phyloP scores from a whole-genome alignment of 2,113 vertebrate species.

The Poecile atricapillus region DNA sequence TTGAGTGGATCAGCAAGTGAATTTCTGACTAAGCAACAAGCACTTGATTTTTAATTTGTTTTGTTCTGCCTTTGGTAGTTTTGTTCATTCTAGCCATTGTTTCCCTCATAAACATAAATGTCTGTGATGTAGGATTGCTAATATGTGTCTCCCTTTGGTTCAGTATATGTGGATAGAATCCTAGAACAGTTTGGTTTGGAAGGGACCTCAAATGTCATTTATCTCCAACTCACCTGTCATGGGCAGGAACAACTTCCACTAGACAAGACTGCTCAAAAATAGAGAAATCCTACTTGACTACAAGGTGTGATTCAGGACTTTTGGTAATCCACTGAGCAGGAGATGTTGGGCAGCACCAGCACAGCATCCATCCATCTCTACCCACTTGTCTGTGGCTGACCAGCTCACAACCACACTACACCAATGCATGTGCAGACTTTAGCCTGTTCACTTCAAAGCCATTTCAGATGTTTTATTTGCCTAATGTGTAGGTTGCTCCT shows the following conservation, averaged over 20 bases:
- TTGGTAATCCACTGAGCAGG: not conserved
- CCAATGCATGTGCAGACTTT: not conserved
- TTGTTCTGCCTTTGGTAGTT: not conserved
- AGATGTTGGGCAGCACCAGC: not conserved
- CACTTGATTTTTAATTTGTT: not conserved
- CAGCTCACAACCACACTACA: not conserved
- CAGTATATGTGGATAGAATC: not conserved
- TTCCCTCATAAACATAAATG: not conserved
- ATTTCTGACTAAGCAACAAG: not conserved
- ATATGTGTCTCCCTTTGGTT: not conserved
- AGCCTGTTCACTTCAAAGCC: not conserved
- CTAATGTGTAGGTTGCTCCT: not conserved
- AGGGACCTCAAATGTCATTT: not conserved
- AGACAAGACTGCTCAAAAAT: not conserved
- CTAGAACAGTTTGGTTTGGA: not conserved
- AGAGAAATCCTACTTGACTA: not conserved
- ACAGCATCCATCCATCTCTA: not conserved
- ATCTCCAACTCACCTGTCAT: not conserved
- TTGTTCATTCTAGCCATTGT: not conserved
- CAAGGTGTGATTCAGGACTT: not conserved
- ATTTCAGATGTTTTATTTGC: not conserved
- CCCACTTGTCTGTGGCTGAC: not conserved
- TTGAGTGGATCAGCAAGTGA: not conserved
- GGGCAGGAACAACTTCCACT: not conserved
- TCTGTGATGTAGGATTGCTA: not conserved